Evolutionary conservation across 2,113 vertebrate species (phyloP).

Genomic region (Vombatus ursinus): DNA sequence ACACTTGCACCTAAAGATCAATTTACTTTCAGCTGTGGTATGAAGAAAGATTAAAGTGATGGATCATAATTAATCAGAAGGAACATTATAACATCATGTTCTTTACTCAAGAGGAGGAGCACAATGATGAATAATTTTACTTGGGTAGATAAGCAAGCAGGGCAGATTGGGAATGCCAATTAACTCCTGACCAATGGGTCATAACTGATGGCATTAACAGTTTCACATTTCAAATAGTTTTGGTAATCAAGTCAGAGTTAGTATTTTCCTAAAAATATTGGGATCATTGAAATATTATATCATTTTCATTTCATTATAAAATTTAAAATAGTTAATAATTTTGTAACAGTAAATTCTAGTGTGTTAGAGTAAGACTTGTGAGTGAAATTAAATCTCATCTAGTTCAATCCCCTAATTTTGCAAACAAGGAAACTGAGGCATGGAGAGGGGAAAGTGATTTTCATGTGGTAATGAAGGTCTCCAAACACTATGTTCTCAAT

Average conservation of each 20-base stretch:
- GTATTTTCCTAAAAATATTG: slow-evolving; percentile 34
- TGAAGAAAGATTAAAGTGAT: slow-evolving; percentile 60
- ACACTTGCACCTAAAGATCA: slow-evolving; percentile 13
- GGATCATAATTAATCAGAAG: slow-evolving; percentile 57
- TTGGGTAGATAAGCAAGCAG: slow-evolving; percentile 48
- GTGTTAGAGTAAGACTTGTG: background rate
- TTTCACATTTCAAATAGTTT: slow-evolving; percentile 37
- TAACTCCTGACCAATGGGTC: slow-evolving; percentile 59
- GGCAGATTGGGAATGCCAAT: slow-evolving; percentile 49
- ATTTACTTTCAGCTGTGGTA: slow-evolving; percentile 46
- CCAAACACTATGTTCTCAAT: background rate
- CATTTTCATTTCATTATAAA: background rate
- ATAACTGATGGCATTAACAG: slow-evolving; percentile 46
- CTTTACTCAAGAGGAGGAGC: slow-evolving; percentile 54
- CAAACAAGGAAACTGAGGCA: background rate
- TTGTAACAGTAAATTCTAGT: background rate
- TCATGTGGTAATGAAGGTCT: background rate
- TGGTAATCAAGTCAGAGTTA: slow-evolving; percentile 23
- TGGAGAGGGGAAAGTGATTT: background rate
- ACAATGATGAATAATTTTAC: slow-evolving; percentile 62
- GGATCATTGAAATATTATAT: background rate
- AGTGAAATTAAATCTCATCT: background rate
- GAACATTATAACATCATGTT: slow-evolving; percentile 51
- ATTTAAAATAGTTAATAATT: background rate
- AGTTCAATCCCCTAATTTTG: background rate